Evolutionary conservation across 1,140 invertebrate species (phyloP), one percentile per base, ranked within the genome.

Genomic region (Hesperophylax magnus): DNA sequence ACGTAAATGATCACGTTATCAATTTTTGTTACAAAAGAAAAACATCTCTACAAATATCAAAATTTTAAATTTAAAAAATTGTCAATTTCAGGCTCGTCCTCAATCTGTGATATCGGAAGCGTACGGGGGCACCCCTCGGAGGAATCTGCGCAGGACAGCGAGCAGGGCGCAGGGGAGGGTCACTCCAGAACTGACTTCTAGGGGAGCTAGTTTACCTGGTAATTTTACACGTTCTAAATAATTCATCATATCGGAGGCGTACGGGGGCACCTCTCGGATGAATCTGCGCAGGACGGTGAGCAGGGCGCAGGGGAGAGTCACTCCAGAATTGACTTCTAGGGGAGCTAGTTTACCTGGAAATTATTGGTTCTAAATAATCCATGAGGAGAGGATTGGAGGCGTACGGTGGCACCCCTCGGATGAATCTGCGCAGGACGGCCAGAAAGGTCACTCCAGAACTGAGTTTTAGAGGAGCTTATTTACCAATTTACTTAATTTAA

Each of bases 71-170:
- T 27, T 27, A 27, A 27, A 27, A 27, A 27, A 11, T 63, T 27
- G 9, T 7, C 17, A 15, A 71, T 67, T 17, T 31, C 47, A 83
- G 82, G 82, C 81, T 71, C 82, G 82, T 78, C 82, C 82, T 60
- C 82, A 83, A 72, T 83, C 82, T 79, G 82, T 83, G 82, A 83
- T 83, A 79, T 81, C 79, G 56, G 82, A 83, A 52, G 77, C 79
- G 3, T 81, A 81, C 74, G 79, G 79, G 47, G 61, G 65, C 34
- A 67, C 60, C 15, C 60, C 69, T 18, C 63, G 79, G 34, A 81
- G 56, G 67, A 71, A 79, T 60, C 18, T 81, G 24, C 56, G 79
- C 61, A 61, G 82, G 63, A 65, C 82, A 18, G 77, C 79, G 31
- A 83, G 82, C 63, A 58, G 82, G 47, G 77, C 82, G 15, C 76